phyloP scores from a whole-genome alignment of 2,797 vertebrate species.

The Gymnothorax reevesii region DNA sequence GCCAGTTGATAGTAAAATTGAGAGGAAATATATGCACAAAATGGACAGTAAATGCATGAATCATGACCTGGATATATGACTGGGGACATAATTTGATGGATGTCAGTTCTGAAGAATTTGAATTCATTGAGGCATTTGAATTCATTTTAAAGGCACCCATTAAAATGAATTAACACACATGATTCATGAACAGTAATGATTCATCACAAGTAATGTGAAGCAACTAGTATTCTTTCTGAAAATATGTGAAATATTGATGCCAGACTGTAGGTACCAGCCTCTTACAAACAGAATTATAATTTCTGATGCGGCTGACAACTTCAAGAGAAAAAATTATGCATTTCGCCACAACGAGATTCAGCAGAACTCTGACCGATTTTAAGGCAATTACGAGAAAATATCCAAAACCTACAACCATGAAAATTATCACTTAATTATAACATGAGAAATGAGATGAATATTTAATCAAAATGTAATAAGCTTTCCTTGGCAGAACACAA shows the following conservation, averaged over 20 bases:
- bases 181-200: neutral
- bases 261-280: neutral
- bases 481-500: neutral
- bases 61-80: neutral
- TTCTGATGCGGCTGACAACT: neutral
- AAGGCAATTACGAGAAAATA: neutral
- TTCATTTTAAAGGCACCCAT: neutral
- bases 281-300: neutral
- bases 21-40: neutral
- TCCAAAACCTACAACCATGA: neutral
- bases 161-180: neutral
- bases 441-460: neutral
- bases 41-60: too few species aligned
- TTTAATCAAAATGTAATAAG: neutral
- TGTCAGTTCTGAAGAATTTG: neutral
- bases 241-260: slow-evolving; percentile 2
- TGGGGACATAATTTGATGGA: neutral
- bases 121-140: neutral
- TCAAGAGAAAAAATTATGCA: neutral
- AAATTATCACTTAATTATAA: neutral
- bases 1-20: neutral
- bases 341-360: neutral
- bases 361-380: neutral
- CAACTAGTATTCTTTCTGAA: neutral
- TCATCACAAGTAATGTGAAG: neutral